Conservation (phyloP, 2,113 vertebrate species). For the Megalops atlanticus region DNA sequence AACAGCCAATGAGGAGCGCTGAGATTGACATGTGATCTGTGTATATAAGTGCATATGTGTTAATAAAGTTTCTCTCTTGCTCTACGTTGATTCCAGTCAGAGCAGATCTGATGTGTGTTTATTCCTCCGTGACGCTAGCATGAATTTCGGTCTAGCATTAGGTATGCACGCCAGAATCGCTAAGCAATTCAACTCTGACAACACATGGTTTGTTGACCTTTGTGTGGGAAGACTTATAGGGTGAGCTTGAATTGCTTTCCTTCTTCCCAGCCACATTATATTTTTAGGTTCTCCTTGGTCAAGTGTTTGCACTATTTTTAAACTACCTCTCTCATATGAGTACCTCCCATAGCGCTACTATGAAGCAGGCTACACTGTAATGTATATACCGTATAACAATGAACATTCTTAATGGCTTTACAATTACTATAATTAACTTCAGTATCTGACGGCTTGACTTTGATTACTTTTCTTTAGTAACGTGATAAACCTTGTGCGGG, state of each 20-base stretch:
- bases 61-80: no score
- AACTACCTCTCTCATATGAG: not conserved
- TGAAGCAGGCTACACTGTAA: not conserved
- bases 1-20: not conserved
- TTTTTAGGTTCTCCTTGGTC: constrained; percentile 17
- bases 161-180: not conserved
- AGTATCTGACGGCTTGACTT: no score
- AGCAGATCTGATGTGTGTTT: not conserved
- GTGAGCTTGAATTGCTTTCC: constrained; percentile 2
- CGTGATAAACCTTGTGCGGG: not conserved
- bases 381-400: no score
- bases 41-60: no score
- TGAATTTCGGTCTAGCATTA: not conserved
- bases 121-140: not conserved
- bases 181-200: no score
- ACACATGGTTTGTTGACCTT: not conserved
- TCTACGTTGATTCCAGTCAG: not conserved
- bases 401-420: no score
- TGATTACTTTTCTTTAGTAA: no score
- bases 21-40: not conserved
- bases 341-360: not conserved
- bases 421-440: no score
- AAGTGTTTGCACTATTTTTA: constrained; percentile 21
- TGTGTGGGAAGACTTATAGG: not conserved
- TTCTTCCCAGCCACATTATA: not conserved